Percentiles rank a stretch among this genome's conserved stretches.
Evolutionary conservation across 2,113 vertebrate genomes (phyloP).

Genomic region (Tupaia chinensis): DNA sequence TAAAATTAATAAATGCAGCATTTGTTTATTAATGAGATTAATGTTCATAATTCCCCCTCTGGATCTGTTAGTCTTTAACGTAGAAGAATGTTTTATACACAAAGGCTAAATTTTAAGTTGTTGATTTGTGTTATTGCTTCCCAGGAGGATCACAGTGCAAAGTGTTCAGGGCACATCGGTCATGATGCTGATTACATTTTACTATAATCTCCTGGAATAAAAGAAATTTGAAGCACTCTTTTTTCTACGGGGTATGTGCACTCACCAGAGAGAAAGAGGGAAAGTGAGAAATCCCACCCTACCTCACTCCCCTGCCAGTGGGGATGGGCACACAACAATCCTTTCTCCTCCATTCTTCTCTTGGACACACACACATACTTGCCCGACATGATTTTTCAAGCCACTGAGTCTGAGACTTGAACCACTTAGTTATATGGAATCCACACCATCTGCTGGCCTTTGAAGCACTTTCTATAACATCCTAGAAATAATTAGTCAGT

Average conservation of each 20-base stretch:
- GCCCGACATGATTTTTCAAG: no score
- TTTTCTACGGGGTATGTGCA: no score
- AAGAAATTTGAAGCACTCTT: background rate
- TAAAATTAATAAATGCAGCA: constrained; percentile 14
- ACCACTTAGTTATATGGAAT: no score
- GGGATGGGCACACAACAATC: no score
- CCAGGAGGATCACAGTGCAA: background rate
- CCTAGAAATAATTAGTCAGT: background rate
- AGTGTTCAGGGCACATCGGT: background rate
- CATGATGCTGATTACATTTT: background rate
- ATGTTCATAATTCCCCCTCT: background rate
- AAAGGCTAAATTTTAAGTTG: background rate
- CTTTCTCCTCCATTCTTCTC: no score
- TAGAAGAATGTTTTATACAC: background rate
- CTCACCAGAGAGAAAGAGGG: no score
- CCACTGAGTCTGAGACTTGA: no score
- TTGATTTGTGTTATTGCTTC: background rate
- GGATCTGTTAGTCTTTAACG: background rate
- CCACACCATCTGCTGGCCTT: no score
- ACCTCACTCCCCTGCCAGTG: no score
- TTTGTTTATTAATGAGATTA: background rate
- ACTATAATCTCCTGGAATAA: background rate
- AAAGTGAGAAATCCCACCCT: no score
- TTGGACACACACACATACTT: no score
- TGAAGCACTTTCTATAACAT: constrained; percentile 16